Percentiles rank a stretch among this genome's conserved stretches.
Evolutionary conservation across 2,797 vertebrate species (phyloP).

Genomic region (Paramormyrops hopkinsi): DNA sequence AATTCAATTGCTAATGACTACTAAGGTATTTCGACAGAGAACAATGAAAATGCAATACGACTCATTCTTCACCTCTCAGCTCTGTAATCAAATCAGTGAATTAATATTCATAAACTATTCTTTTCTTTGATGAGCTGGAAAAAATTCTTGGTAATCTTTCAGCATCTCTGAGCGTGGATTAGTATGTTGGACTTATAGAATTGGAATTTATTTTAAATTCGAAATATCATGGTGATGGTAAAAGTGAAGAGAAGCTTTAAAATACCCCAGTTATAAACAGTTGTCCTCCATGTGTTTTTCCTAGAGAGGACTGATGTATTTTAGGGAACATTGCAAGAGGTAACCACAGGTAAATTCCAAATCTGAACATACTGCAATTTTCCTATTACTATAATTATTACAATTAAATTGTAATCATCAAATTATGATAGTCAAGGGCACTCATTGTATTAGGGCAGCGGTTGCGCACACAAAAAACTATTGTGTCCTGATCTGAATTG

Average conservation of each 20-base stretch:
- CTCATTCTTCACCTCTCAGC: constrained; percentile 13
- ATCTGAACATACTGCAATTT: not conserved
- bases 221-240: not conserved
- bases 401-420: not conserved
- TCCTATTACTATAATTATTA: not conserved
- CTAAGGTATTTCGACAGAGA: not conserved
- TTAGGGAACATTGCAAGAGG: not conserved
- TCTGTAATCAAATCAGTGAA: constrained; percentile 32
- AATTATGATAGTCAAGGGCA: not conserved
- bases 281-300: not conserved
- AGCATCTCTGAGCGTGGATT: constrained; percentile 29
- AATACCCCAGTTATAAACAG: not conserved
- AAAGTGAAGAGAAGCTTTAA: not conserved
- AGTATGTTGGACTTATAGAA: constrained; percentile 27
- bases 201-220: constrained; percentile 25
- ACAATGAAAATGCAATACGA: constrained; percentile 17
- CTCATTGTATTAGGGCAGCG: not conserved
- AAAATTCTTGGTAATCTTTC: constrained; percentile 34
- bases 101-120: constrained; percentile 31
- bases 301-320: not conserved
- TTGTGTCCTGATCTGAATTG: not conserved
- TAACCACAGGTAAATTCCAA: constrained; percentile 1
- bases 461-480: not conserved
- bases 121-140: constrained; percentile 27
- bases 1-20: constrained; percentile 6